Conservation (phyloP, 23 tunicate genomes). For the Oikopleura dioica region DNA sequence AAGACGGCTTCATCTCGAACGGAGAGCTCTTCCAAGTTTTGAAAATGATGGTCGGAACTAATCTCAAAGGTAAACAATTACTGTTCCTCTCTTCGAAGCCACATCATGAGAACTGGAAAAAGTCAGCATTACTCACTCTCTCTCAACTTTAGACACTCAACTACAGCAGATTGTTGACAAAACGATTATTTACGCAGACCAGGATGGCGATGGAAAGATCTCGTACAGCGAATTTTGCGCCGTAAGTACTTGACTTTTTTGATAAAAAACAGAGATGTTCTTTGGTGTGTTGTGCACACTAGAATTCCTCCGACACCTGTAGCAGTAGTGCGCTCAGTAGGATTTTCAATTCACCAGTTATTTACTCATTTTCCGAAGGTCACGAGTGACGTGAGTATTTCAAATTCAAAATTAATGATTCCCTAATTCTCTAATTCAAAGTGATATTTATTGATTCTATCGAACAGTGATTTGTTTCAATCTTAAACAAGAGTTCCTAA, state of each 20-base stretch:
- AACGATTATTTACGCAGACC: conserved; percentile 89
- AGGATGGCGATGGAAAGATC: conserved; percentile 91
- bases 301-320: neutral
- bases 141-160: conserved; percentile 39
- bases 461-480: too few relatives aligned
- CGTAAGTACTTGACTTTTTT: conserved; percentile 3
- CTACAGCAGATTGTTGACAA: conserved; percentile 96
- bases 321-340: too few relatives aligned
- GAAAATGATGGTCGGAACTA: conserved; percentile 93
- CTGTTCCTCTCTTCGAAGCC: neutral
- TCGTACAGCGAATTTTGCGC: conserved; percentile 68
- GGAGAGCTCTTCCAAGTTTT: conserved; percentile 93
- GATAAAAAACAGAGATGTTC: neutral
- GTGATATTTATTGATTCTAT: too few relatives aligned
- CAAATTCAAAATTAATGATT: neutral
- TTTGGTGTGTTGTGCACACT: neutral
- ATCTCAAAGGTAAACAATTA: conserved; percentile 23
- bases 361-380: neutral
- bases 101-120: neutral
- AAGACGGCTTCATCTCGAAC: conserved; percentile 91
- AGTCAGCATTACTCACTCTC: neutral
- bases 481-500: neutral
- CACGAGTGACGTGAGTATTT: neutral
- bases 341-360: neutral
- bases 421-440: neutral